Evolutionary conservation across 2,113 vertebrate species (phyloP), one percentile per base, ranked within the genome.

Genomic region (Phyllostomus discolor): DNA sequence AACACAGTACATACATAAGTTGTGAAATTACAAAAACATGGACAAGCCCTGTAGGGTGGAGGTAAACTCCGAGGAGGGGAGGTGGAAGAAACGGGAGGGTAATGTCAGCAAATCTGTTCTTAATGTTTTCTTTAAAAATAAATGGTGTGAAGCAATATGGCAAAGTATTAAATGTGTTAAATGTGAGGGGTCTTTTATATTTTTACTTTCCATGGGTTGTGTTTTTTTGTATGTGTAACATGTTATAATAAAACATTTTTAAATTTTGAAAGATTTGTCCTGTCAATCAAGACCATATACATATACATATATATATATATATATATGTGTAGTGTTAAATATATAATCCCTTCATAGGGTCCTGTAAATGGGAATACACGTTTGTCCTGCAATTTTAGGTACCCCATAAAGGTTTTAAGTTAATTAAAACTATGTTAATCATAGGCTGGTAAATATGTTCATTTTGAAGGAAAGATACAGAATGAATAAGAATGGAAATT

Each of bases 381-480:
- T 57, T 73, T 31, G 26, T 70, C n/a, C 50, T 83, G 7, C 57
- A 91, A 76, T 93, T 89, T 75, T 86, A 80, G 41, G 10, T 80
- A 31, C 8, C 43, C 70, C 24, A 14, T 69, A 83, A 80, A 80
- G 62, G 6, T 79, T 75, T 59, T 93, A 78, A 48, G 31, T 82
- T 50, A 43, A 43, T 43, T 43, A 43, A 43, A 43, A 52, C 10
- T 52, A 1, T 82, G 38, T 76, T 82, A 95, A 91, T 86, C 31
- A 57, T n/a, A 67, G 4, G 9, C 4, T 28, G 35, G 26, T 67
- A 76, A 52, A 66, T 88, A 81, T 41, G 67, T 80, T 83, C 48
- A 70, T 95, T 96, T 52, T 52, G 33, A 90, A 90, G 33, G 33
- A 91, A 95, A 95, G 73, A 66, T 50, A 35, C 43, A 72, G 31